A percentile compares a stretch with the other conserved stretches of the same genome.
phyloP scores from a whole-genome alignment of 2,797 vertebrate species.

The Fratercula arctica region DNA sequence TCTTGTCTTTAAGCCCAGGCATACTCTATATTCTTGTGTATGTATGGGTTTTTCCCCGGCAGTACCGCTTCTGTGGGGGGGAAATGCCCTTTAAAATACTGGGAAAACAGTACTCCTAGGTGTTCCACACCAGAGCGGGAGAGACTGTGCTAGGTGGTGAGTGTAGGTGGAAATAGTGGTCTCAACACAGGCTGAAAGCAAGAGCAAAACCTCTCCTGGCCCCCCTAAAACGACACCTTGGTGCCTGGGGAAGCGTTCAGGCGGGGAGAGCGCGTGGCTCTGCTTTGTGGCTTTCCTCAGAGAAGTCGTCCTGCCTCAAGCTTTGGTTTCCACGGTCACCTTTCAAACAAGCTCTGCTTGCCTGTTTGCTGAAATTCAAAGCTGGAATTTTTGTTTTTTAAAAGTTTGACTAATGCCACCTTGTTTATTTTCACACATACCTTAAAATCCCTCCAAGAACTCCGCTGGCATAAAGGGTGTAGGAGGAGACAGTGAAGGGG shows the following conservation, averaged over 20 bases:
- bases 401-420: background rate
- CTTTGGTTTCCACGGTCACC: background rate
- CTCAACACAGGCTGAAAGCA: background rate
- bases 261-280: background rate
- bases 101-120: fast-evolving
- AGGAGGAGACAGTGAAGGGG: background rate
- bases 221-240: too few relatives aligned
- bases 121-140: background rate
- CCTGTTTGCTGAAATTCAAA: background rate
- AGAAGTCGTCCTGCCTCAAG: background rate
- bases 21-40: background rate
- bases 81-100: background rate
- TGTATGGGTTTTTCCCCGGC: background rate
- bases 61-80: background rate
- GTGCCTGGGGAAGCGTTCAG: too few relatives aligned
- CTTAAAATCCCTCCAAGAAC: background rate
- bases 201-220: background rate
- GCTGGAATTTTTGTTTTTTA: fast-evolving
- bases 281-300: background rate
- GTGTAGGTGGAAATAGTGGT: background rate
- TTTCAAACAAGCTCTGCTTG: background rate
- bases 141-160: background rate
- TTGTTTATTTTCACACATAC: background rate
- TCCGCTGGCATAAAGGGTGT: background rate
- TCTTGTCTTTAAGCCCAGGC: background rate